A percentile compares a stretch with the other conserved stretches of the same genome.
These are phyloP conservation scores for Calliphora vomitoria DNA, from an alignment of 2,888 invertebrate genomes.

Conservation along the genomic window DNA sequence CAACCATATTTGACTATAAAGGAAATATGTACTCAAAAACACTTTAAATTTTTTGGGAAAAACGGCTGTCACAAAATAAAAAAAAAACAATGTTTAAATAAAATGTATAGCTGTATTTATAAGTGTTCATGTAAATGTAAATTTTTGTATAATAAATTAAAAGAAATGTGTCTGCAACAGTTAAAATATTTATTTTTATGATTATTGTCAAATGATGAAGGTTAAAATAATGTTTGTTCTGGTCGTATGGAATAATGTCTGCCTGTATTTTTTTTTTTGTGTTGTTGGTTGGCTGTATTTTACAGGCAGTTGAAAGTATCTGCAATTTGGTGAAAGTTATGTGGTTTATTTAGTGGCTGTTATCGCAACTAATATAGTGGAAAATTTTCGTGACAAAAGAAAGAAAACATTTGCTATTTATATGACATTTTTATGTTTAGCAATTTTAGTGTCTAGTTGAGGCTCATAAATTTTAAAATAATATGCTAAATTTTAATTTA, in stretches of 20 bases:
- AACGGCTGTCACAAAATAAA: slow-evolving; percentile 4
- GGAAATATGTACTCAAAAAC: background rate
- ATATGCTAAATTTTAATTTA: slow-evolving; percentile 44
- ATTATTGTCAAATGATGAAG: slow-evolving; percentile 71
- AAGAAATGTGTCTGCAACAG: slow-evolving; percentile 72
- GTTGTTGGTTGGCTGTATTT: background rate
- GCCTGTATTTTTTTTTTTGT: background rate
- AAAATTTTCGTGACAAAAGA: background rate
- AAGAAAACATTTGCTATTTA: slow-evolving; percentile 3
- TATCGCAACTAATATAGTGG: slow-evolving; percentile 54
- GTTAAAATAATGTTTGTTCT: slow-evolving; percentile 16
- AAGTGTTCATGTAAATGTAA: slow-evolving; percentile 30
- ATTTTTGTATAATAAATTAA: slow-evolving; percentile 49
- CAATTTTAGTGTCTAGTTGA: slow-evolving; percentile 38
- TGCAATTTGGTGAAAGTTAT: slow-evolving; percentile 54
- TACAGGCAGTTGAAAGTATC: slow-evolving; percentile 44
- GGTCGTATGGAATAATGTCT: background rate
- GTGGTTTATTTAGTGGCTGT: slow-evolving; percentile 62
- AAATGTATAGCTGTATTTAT: slow-evolving; percentile 47
- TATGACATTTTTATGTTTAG: slow-evolving; percentile 49
- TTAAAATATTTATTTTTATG: slow-evolving; percentile 72
- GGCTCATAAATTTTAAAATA: slow-evolving; percentile 43
- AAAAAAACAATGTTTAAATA: slow-evolving; percentile 19
- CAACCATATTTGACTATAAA: slow-evolving; percentile 11
- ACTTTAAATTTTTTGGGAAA: slow-evolving; percentile 20